Base-by-base conservation (phyloP, 2,113 vertebrate genomes). In the Limanda limanda region DNA sequence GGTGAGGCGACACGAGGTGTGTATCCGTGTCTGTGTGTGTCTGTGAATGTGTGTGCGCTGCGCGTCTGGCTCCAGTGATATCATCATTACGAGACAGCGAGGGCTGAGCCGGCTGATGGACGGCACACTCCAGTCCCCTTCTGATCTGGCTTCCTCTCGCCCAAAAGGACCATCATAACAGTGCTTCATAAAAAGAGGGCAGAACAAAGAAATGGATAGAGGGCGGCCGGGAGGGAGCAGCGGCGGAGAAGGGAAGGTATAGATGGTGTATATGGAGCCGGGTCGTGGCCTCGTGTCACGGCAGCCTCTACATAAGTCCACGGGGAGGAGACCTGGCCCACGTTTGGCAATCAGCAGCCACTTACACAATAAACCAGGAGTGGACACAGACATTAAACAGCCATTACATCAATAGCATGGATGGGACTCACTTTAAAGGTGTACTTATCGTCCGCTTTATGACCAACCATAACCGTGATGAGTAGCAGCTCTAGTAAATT, bases 41-140 rank as follows among this genome's bases (percentile, higher is more conserved):
- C 31, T 31, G 31, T 13, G 54, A 23, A 5, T 24, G 78, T 70
- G 69, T 69, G 71, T 81, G 73, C 5, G 27, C 25, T 61, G 69
- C 51, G 40, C 54, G 84, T 84, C 90, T 90, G 92, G 90, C 92
- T 92, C 90, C 92, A 89, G 86, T 93, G 92, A 93, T 90, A 81
- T 93, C 92, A 93, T 92, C 91, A 85, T 74, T 18, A 83, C 68
- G 84, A 89, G 90, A 88, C 91, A 87, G 81, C 58, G 9, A 74
- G 71, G 69, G 81, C 80, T 37, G 57, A 74, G 75, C 54, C 20
- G 83, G 40, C 91, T 91, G 92, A 92, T 91, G 88, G 90, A 93
- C 82, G 89, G 89, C 92, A 91, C 90, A 92, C 90, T 92, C 86
- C 85, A 23, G 75, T 75, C 82, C 87, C 89, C 86, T 83, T 73